Base-by-base conservation (phyloP, 1,140 invertebrate genomes). In the Diorhabda carinulata region DNA sequence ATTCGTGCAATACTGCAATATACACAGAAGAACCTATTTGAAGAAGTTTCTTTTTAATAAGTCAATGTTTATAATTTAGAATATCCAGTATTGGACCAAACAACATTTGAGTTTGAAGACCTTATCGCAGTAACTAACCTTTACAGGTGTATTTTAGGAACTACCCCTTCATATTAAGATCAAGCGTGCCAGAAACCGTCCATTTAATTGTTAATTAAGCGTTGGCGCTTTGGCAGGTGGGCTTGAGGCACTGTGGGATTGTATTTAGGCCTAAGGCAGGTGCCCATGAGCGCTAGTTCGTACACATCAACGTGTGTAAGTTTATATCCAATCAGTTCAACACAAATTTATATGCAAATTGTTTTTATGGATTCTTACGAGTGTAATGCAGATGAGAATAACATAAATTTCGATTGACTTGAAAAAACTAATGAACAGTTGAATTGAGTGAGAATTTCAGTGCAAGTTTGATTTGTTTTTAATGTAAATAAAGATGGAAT, bases 141-240 rank as follows among this genome's bases (percentile, higher is more conserved):
- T 8, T 61, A 61, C 59, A 61, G 59, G 59, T 61, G 59, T 61
- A 25, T 40, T 42, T 43, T 43, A 7, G 6, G 57, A 61, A 61
- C 59, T 61, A 61, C 40, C 59, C 59, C 59, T 61, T 61, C 41
- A 43, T 43, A 61, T 61, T 61, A 61, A 61, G 59, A 61, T 61
- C 10, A 43, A 61, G 59, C 59, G 59, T 61, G 59, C 59, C 8
- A 43, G 6, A 43, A 61, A 61, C 59, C 59, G 7, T 61, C 59
- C 10, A 40, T 40, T 41, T 61, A 61, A 61, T 61, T 61, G 25
- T 10, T 61, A 61, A 61, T 61, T 61, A 61, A 59, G 59, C 42
- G 59, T 61, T 61, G 59, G 59, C 59, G 59, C 59, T 61, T 10
- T 8, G 59, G 59, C 59, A 61, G 59, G 59, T 61, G 59, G 8